Conservation (phyloP, 2,888 invertebrate genomes). For the Drosophila mimetica region DNA sequence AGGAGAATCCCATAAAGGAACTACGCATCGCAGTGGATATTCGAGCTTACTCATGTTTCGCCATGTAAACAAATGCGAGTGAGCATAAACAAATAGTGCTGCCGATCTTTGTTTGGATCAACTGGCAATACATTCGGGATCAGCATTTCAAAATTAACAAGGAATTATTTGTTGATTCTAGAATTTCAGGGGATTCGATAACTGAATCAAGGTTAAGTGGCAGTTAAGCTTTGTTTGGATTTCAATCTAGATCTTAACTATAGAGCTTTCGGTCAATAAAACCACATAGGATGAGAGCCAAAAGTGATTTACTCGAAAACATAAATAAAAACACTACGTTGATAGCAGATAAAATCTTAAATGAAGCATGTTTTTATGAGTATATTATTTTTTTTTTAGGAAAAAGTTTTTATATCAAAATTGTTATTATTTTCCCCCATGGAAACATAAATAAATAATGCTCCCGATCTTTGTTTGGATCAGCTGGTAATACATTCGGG, state of each 20-base stretch:
- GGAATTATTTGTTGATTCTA: neutral
- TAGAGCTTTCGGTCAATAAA: neutral
- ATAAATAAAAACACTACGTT: no score
- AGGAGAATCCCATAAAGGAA: conserved; percentile 28
- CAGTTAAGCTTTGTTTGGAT: conserved; percentile 4
- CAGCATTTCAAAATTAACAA: conserved; percentile 4
- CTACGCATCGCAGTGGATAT: conserved; percentile 11
- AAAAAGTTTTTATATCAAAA: no score
- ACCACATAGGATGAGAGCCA: no score
- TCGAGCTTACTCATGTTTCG: conserved; percentile 2
- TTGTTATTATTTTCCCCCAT: no score
- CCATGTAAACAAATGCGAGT: conserved; percentile 3
- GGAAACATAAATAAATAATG: conserved; percentile 13
- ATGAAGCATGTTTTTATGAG: no score
- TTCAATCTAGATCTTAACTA: neutral
- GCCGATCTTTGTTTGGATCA: conserved; percentile 8
- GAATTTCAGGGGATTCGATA: neutral
- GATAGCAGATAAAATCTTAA: no score
- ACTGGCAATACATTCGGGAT: conserved; percentile 17
- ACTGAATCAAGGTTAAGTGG: conserved; percentile 14
- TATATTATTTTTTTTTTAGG: no score
- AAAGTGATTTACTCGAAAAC: no score
- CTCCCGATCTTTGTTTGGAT: conserved; percentile 2
- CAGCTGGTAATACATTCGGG: conserved; percentile 14
- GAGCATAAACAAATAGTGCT: conserved; percentile 10